Conservation (phyloP, 2,888 invertebrate species). For the Lasioglossum calceatum region DNA sequence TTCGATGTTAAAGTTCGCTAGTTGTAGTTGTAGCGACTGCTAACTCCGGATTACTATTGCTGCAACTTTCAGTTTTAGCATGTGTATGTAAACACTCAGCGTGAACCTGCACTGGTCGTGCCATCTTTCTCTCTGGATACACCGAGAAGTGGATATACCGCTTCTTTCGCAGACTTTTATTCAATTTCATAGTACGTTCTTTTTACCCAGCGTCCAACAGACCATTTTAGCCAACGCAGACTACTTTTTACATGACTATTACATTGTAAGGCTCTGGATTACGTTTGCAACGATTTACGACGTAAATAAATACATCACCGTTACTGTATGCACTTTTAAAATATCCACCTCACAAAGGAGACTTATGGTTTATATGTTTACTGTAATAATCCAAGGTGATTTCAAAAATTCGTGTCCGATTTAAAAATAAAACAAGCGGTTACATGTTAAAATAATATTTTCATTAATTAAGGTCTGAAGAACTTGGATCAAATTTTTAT, state of each 20-base stretch:
- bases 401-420: neutral
- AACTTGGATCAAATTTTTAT: neutral
- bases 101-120: neutral
- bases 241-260: neutral
- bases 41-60: conserved; percentile 16
- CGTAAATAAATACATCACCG: neutral
- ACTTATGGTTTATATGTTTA: neutral
- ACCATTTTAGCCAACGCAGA: neutral
- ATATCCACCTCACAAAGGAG: neutral
- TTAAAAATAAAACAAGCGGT: neutral
- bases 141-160: neutral
- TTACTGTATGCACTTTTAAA: neutral
- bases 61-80: neutral
- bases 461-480: too few species aligned
- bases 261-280: neutral
- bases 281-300: neutral
- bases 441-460: too few species aligned
- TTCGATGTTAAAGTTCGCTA: neutral
- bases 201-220: neutral
- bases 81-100: conserved; percentile 1
- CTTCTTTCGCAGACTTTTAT: neutral
- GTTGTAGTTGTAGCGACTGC: neutral
- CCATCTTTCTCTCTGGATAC: neutral
- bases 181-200: neutral
- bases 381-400: neutral